A percentile compares a stretch with the other conserved stretches of the same genome.
Evolutionary conservation across 2,797 vertebrate species (phyloP).

Genomic region (Pseudochirops corinnae): DNA sequence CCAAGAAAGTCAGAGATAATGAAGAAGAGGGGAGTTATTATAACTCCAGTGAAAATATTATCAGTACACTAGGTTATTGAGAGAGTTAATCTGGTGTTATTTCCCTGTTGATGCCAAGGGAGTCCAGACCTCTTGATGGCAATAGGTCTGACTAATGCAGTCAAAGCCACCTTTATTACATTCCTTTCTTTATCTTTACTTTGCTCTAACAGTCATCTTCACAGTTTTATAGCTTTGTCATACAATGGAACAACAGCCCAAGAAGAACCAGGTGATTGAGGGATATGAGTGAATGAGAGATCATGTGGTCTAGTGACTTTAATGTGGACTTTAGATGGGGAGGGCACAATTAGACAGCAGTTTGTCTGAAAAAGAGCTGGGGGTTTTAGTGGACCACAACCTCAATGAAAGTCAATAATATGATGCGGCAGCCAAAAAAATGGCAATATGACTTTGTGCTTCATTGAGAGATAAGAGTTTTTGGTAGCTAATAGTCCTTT

Average conservation of each 20-base stretch:
- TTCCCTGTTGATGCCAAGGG: neutral
- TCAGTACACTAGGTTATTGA: neutral
- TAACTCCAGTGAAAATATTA: neutral
- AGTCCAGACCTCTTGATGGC: neutral
- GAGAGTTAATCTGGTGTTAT: neutral
- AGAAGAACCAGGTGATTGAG: neutral
- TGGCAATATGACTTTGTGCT: neutral
- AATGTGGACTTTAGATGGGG: neutral
- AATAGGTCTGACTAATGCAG: neutral
- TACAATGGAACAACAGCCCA: neutral
- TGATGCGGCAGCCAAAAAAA: neutral
- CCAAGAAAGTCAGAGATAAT: neutral
- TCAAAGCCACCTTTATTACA: neutral
- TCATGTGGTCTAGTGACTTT: neutral
- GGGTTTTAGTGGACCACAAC: neutral
- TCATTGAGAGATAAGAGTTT: neutral
- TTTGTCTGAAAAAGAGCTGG: neutral
- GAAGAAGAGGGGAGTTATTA: neutral
- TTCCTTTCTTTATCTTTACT: neutral
- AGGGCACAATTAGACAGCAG: neutral
- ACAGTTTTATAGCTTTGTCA: neutral
- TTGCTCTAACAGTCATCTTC: neutral
- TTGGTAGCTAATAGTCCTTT: no score
- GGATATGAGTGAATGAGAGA: neutral
- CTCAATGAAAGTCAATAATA: neutral